Conservation (phyloP, 2,113 vertebrate genomes). For the Dolichotis patagonum region DNA sequence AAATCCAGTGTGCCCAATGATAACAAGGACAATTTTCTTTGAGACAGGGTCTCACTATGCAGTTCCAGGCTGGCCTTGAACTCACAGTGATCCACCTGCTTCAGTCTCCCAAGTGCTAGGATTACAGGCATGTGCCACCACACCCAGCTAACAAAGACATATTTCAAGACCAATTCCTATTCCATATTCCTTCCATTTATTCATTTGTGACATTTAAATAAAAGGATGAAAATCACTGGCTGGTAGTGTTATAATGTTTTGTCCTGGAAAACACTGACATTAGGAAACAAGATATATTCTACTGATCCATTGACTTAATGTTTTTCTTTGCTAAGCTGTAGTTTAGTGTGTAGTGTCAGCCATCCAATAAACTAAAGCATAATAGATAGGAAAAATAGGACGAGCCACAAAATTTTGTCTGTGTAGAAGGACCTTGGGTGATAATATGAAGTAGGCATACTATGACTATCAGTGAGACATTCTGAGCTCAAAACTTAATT, state of each 20-base stretch:
- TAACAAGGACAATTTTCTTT: neutral
- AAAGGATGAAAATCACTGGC: neutral
- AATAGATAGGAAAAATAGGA: neutral
- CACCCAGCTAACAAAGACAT: no score
- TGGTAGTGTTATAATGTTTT: neutral
- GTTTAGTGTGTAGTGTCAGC: neutral
- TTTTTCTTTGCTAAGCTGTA: neutral
- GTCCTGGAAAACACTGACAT: conserved; percentile 29
- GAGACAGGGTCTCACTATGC: no score
- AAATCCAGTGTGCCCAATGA: neutral
- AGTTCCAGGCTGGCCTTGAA: no score
- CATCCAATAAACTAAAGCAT: neutral
- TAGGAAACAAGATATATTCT: neutral
- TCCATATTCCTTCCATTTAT: neutral
- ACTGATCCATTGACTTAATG: neutral
- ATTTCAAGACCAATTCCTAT: neutral
- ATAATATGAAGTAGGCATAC: neutral
- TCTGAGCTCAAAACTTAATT: neutral
- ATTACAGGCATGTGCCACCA: no score
- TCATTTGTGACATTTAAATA: conserved; percentile 30
- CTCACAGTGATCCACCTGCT: no score
- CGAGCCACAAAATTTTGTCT: neutral
- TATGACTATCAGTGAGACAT: neutral
- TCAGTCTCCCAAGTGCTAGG: no score
- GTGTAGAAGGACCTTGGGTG: neutral